These are phyloP conservation scores for Polyommatus iphigenia DNA, from an alignment of 2,888 invertebrate genomes.

Conservation along the genomic window DNA sequence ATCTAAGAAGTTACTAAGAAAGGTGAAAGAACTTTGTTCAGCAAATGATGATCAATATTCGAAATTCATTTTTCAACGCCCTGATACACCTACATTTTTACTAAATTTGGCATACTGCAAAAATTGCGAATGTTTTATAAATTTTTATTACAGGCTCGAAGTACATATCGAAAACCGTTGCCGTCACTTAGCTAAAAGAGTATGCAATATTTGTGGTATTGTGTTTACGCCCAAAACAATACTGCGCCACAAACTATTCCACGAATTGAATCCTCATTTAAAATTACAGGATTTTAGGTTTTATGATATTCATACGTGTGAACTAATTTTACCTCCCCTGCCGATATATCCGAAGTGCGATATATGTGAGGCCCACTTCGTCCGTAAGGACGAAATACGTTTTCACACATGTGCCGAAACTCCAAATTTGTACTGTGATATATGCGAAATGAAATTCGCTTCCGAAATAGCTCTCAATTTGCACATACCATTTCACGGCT, in stretches of 20 bases:
- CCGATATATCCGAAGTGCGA: conserved; percentile 59
- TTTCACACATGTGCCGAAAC: conserved; percentile 53
- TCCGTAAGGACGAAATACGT: conserved; percentile 47
- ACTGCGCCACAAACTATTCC: conserved; percentile 50
- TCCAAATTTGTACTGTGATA: conserved; percentile 51
- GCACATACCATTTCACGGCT: conserved; percentile 61
- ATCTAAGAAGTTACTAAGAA: background rate
- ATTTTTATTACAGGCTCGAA: conserved; percentile 41
- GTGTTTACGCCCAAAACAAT: conserved; percentile 49
- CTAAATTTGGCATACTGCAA: conserved; percentile 49
- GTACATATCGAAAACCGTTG: conserved; percentile 51
- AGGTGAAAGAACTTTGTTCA: background rate
- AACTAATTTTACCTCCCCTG: conserved; percentile 54
- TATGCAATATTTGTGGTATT: conserved; percentile 60
- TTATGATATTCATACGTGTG: conserved; percentile 52
- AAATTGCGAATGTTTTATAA: conserved; percentile 57
- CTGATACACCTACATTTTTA: conserved; percentile 19
- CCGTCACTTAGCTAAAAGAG: conserved; percentile 45
- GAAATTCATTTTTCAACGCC: conserved; percentile 16
- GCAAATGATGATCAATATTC: background rate
- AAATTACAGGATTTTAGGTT: conserved; percentile 57
- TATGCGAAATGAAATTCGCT: conserved; percentile 54
- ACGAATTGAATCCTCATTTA: conserved; percentile 47
- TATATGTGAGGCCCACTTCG: conserved; percentile 55
- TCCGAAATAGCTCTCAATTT: conserved; percentile 54